Conservation (phyloP, 1,140 invertebrate species). For the Brachionus rotundiformis region DNA sequence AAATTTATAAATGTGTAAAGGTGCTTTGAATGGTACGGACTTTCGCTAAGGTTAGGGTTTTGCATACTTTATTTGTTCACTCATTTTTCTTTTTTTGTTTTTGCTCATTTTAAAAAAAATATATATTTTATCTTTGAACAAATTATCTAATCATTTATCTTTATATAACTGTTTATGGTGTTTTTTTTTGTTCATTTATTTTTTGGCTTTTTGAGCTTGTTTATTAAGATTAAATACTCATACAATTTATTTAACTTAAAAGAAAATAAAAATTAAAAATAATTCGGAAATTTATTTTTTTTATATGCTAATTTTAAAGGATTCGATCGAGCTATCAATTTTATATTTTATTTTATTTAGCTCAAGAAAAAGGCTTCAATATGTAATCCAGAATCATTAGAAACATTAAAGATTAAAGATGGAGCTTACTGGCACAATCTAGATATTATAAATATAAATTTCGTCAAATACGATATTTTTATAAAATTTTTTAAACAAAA, state of each 20-base stretch:
- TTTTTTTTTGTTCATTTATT: constrained; percentile 12
- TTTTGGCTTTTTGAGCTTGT: constrained; percentile 11
- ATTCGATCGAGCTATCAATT: too few species aligned
- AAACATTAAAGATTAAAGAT: too few species aligned
- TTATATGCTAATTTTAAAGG: too few species aligned
- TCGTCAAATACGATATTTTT: too few species aligned
- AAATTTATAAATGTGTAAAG: constrained; percentile 2
- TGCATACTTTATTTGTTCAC: neutral
- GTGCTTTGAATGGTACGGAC: neutral
- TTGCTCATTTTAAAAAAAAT: too few species aligned
- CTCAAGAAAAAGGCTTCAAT: too few species aligned
- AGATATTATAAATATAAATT: too few species aligned
- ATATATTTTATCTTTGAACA: neutral
- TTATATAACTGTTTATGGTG: constrained; percentile 11
- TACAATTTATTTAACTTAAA: neutral
- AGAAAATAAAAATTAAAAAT: constrained; percentile 13
- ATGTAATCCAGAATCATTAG: too few species aligned
- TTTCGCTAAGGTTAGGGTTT: neutral
- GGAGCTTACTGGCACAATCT: too few species aligned
- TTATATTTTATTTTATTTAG: too few species aligned
- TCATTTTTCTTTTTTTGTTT: neutral
- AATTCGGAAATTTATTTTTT: neutral
- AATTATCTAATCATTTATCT: neutral
- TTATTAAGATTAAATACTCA: constrained; percentile 16
- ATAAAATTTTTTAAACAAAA: too few species aligned